Evolutionary conservation across 1,140 invertebrate genomes (phyloP).

Genomic region (Drosophila cardini): DNA sequence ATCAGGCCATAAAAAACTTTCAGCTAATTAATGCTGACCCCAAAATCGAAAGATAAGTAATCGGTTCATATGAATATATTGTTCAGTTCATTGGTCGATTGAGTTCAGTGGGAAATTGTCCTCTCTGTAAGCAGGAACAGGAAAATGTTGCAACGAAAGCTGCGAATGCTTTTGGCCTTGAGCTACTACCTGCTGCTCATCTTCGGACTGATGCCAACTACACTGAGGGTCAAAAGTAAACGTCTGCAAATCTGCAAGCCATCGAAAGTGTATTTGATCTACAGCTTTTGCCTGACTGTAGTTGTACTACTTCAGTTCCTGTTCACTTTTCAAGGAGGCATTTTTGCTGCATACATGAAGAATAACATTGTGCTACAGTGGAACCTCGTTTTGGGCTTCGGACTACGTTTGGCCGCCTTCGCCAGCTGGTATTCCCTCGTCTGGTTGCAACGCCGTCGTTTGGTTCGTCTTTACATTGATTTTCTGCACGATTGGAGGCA

Average conservation of each 20-base stretch:
- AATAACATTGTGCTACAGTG: slow-evolving; percentile 57
- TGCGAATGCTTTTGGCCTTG: slow-evolving; percentile 32
- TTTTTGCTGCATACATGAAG: slow-evolving; percentile 44
- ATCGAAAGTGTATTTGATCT: slow-evolving; percentile 39
- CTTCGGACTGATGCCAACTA: slow-evolving; percentile 54
- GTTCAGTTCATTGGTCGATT: neutral
- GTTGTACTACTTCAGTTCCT: slow-evolving; percentile 27
- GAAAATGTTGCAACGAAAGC: slow-evolving; percentile 57
- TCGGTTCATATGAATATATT: neutral
- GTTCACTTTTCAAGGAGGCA: slow-evolving; percentile 15
- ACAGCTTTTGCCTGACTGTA: slow-evolving; percentile 26
- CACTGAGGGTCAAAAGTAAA: slow-evolving; percentile 4
- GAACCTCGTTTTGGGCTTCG: slow-evolving; percentile 14
- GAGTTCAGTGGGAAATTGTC: neutral
- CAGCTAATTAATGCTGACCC: slow-evolving; percentile 36
- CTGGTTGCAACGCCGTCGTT: slow-evolving; percentile 41
- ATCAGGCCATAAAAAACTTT: slow-evolving; percentile 9
- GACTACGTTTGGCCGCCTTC: slow-evolving; percentile 6
- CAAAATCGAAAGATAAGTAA: neutral
- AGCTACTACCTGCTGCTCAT: slow-evolving; percentile 47
- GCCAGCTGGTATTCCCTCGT: slow-evolving; percentile 41
- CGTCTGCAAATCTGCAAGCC: neutral
- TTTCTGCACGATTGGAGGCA: slow-evolving; percentile 30
- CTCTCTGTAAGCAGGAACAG: neutral
- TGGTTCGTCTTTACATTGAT: slow-evolving; percentile 41